Evolutionary conservation across 2,113 vertebrate species (phyloP), one percentile per base, ranked within the genome.

Genomic region (Nerophis lumbriciformis): DNA sequence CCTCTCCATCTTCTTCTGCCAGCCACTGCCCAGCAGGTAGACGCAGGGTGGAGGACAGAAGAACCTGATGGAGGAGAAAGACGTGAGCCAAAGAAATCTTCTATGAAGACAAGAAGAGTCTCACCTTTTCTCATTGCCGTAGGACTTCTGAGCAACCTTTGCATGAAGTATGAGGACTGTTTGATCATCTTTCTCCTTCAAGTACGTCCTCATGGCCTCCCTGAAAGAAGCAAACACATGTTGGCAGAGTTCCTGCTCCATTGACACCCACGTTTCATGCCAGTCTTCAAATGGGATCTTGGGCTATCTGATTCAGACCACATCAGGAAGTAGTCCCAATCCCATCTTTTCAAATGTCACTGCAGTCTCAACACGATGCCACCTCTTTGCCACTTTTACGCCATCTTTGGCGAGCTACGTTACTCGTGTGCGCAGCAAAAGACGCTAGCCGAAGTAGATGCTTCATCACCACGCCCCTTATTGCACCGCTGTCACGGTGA

Each of bases 121-220:
- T 4, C n/a, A 97, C 96, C 96, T 94, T 90, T 98, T 98, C 76
- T 98, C 96, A 82, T 98, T 98, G 73, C 96, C 96, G 1, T 98
- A 98, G 0, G 96, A 98, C 77, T 98, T 98, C 82, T 98, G 96
- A 63, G 96, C 96, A 74, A 98, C 96, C 87, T 98, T 98, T 0
- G 96, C 96, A 15, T 98, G 95, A 58, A 98, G 90, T 81, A 98
- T 98, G 72, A 98, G 93, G 36, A 98, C 94, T 8, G 96, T 98
- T 82, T 98, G 96, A 91, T 98, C 95, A 35, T 95, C 94, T 83
- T 94, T 90, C 73, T 96, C 95, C 81, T 98, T 98, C 76, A 98
- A 85, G 82, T 98, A 98, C 86, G 93, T 95, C 64, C 96, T 88
- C 96, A 98, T 98, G 39, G 96, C 96, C 90, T 98, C 96, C 82